Percentiles rank a stretch among this genome's conserved stretches.
These are phyloP conservation scores for Caranx melampygus DNA, from an alignment of 2,113 vertebrate species.

Conservation along the genomic window DNA sequence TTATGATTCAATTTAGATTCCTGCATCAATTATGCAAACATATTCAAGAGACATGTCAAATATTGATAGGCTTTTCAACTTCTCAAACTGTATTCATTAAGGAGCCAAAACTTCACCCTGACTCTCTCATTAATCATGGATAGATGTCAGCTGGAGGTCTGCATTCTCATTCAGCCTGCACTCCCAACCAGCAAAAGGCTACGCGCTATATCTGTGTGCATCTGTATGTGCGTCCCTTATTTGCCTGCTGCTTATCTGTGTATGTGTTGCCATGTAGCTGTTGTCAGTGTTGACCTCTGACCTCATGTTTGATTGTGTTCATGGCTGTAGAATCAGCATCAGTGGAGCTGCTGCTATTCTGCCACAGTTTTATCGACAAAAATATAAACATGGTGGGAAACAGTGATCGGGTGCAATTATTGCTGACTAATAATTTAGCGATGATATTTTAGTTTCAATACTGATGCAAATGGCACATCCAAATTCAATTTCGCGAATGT, in stretches of 20 bases:
- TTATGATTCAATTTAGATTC: conserved; percentile 81
- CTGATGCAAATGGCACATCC: not conserved
- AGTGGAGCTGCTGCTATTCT: conserved; percentile 1
- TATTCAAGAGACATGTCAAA: conserved; percentile 79
- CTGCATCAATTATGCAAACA: conserved; percentile 81
- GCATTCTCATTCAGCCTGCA: conserved; percentile 68
- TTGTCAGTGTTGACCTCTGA: conserved; percentile 37
- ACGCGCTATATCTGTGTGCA: conserved; percentile 1
- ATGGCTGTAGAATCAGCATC: not conserved
- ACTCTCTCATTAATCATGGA: conserved; percentile 79
- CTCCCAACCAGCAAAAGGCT: conserved; percentile 4
- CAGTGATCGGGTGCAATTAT: not conserved
- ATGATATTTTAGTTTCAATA: not conserved
- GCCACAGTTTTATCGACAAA: not conserved
- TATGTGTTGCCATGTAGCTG: conserved; percentile 25
- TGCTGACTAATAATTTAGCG: not conserved
- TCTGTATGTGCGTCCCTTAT: conserved; percentile 18
- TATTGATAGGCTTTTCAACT: conserved; percentile 78
- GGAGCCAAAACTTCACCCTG: conserved; percentile 72
- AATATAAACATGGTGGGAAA: not conserved
- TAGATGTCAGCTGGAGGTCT: conserved; percentile 77
- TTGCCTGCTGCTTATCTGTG: conserved; percentile 32
- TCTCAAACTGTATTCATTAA: conserved; percentile 75
- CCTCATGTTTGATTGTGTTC: conserved; percentile 9
- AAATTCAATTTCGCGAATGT: too few relatives aligned